Evolutionary conservation across 1,140 invertebrate genomes (phyloP).

Genomic region (Sipha flava): DNA sequence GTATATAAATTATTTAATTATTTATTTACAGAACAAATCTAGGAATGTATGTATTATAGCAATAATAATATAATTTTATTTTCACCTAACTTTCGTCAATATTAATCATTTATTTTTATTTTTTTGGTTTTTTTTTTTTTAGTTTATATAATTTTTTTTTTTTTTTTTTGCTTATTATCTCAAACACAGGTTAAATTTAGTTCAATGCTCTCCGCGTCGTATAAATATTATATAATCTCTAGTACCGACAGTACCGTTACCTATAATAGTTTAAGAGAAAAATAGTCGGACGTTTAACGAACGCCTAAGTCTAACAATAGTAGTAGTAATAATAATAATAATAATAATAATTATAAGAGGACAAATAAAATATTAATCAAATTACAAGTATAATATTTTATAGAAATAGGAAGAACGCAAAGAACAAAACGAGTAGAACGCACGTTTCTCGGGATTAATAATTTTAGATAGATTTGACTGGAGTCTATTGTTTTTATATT

Average conservation of each 20-base stretch:
- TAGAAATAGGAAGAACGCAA: slow-evolving; percentile 14
- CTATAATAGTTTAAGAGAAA: neutral
- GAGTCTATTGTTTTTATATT: too few relatives aligned
- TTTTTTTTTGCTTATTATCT: neutral
- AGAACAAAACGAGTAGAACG: neutral
- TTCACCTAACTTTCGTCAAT: neutral
- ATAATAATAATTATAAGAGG: neutral
- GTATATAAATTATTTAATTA: slow-evolving; percentile 26
- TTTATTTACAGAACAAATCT: slow-evolving; percentile 31
- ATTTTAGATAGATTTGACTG: neutral
- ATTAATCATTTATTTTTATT: neutral
- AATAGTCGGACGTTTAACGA: neutral
- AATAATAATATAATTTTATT: neutral
- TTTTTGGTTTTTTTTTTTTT: neutral
- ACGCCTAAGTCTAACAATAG: neutral
- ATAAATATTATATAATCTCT: neutral
- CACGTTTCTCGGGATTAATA: neutral
- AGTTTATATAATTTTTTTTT: neutral
- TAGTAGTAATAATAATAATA: neutral
- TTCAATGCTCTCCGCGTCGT: neutral
- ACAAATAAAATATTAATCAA: neutral
- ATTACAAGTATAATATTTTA: neutral
- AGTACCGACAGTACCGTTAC: neutral
- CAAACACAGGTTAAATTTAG: neutral
- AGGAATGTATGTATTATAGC: slow-evolving; percentile 7